A percentile compares a stretch with the other conserved stretches of the same genome.
phyloP scores from a whole-genome alignment of 1,140 invertebrate genomes.

The Penaeus vannamei region DNA sequence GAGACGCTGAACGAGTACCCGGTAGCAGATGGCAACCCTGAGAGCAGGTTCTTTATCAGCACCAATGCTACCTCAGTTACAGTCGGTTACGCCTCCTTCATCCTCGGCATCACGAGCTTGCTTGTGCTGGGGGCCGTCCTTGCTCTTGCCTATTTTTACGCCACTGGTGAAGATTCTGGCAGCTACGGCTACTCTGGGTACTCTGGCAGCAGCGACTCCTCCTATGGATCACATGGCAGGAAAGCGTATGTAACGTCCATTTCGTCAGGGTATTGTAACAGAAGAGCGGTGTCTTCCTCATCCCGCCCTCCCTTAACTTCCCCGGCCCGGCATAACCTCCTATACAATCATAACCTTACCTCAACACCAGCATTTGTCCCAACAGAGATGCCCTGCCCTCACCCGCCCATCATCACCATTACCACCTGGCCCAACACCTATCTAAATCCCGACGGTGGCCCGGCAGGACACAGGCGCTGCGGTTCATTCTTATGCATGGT shows the following conservation, averaged over 20 bases:
- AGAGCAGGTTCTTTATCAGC: constrained; percentile 57
- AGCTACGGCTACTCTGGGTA: constrained; percentile 65
- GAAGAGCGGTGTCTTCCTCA: constrained; percentile 53
- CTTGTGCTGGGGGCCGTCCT: constrained; percentile 55
- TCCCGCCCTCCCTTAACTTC: constrained; percentile 35
- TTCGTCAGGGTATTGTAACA: constrained; percentile 55
- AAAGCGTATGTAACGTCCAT: constrained; percentile 65
- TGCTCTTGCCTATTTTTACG: constrained; percentile 58
- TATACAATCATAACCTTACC: background rate
- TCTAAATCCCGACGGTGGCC: constrained; percentile 53
- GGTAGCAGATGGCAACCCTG: constrained; percentile 53
- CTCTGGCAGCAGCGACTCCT: constrained; percentile 56
- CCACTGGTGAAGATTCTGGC: constrained; percentile 50
- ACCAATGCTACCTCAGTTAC: constrained; percentile 62
- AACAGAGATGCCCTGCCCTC: constrained; percentile 48
- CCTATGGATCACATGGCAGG: constrained; percentile 53
- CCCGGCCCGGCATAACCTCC: constrained; percentile 45
- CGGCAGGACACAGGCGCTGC: constrained; percentile 65
- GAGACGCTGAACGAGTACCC: constrained; percentile 61
- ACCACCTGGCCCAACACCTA: constrained; percentile 45
- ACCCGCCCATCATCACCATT: constrained; percentile 40
- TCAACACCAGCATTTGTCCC: constrained; percentile 48
- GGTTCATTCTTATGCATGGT: constrained; percentile 65
- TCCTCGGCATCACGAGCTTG: constrained; percentile 56
- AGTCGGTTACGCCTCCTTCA: constrained; percentile 59